These are phyloP conservation scores for Drosophila greeni DNA, from an alignment of 2,888 invertebrate species.

Conservation along the genomic window DNA sequence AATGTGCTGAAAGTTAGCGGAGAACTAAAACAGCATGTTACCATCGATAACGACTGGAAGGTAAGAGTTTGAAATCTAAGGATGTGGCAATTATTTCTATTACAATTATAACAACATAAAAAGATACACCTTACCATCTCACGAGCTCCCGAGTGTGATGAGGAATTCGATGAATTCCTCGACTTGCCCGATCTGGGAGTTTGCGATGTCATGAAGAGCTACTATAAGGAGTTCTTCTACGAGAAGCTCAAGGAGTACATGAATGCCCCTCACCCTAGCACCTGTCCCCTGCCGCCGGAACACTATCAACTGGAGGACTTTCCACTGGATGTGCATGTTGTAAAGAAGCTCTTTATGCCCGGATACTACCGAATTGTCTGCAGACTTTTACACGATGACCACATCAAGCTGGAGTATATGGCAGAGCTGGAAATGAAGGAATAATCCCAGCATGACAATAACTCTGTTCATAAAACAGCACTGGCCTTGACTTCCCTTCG, in stretches of 20 bases:
- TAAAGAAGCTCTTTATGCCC: conserved; percentile 47
- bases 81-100: background rate
- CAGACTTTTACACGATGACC: conserved; percentile 38
- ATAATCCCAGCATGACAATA: background rate
- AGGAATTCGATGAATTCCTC: conserved; percentile 43
- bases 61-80: conserved; percentile 37
- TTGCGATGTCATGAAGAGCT: conserved; percentile 57
- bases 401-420: conserved; percentile 55
- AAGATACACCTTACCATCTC: background rate
- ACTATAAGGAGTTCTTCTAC: conserved; percentile 69
- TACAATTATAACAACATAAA: too few species aligned
- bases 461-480: background rate
- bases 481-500: background rate
- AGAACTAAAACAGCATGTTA: conserved; percentile 49
- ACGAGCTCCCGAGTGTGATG: conserved; percentile 30
- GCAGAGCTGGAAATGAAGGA: conserved; percentile 51
- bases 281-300: conserved; percentile 61
- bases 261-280: conserved; percentile 71
- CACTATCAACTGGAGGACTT: conserved; percentile 63
- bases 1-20: conserved; percentile 58
- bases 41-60: conserved; percentile 69
- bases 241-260: conserved; percentile 64
- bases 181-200: conserved; percentile 43
- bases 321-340: conserved; percentile 53
- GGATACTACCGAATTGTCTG: conserved; percentile 59